A percentile compares a stretch with the other conserved stretches of the same genome.
These are phyloP conservation scores for Nymphicus hollandicus DNA, from an alignment of 2,113 vertebrate species.

Conservation along the genomic window DNA sequence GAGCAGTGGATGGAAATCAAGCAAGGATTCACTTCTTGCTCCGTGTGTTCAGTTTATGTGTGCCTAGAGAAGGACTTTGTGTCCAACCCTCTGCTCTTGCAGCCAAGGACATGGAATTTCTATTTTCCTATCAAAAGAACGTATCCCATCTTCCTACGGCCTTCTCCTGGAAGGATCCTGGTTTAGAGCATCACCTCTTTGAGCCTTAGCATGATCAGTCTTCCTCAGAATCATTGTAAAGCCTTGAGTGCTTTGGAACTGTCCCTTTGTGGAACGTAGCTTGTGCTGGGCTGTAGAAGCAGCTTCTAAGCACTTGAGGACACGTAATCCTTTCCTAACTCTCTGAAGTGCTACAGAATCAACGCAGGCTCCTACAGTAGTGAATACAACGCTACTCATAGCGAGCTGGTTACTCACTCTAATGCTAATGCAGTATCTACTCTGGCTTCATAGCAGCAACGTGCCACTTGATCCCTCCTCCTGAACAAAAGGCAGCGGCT, in stretches of 20 bases:
- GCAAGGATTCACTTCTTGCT: not conserved
- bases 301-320: not conserved
- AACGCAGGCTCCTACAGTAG: not conserved
- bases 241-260: not conserved
- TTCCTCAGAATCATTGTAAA: not conserved
- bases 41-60: not conserved
- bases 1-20: not conserved
- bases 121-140: not conserved
- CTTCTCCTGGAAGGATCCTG: not conserved
- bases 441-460: not conserved
- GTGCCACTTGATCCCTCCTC: not conserved
- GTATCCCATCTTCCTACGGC: not conserved
- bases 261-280: not conserved
- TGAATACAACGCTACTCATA: accelerated
- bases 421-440: accelerated
- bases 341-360: not conserved
- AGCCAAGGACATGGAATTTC: not conserved
- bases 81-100: not conserved
- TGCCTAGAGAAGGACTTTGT: not conserved
- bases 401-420: not conserved
- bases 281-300: not conserved
- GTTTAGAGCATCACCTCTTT: not conserved
- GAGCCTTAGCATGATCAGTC: not conserved
- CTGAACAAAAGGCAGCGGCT: not conserved
- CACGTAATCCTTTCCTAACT: not conserved